Evolutionary conservation across 2,113 vertebrate genomes (phyloP).

Genomic region (Picathartes gymnocephalus): DNA sequence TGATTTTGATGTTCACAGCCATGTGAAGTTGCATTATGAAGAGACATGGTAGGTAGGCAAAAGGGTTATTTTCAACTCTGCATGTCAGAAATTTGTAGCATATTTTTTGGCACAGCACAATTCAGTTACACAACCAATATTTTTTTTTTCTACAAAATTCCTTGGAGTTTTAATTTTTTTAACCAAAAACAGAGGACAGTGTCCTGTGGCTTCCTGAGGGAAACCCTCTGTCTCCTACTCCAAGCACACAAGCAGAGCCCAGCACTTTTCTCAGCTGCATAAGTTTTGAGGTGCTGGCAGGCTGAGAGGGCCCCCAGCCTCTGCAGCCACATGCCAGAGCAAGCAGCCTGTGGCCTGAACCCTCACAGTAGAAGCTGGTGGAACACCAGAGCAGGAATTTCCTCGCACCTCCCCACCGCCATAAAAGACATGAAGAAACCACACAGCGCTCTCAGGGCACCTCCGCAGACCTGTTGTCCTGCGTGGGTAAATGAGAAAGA

Average conservation of each 20-base stretch:
- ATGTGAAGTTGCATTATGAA: neutral
- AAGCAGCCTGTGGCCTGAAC: neutral
- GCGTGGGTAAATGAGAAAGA: neutral
- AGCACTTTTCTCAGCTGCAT: neutral
- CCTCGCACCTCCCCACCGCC: neutral
- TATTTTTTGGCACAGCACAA: neutral
- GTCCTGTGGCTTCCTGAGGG: neutral
- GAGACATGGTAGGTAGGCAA: neutral
- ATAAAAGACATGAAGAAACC: neutral
- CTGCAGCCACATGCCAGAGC: neutral
- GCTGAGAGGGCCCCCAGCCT: neutral
- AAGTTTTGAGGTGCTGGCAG: neutral
- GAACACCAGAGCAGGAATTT: neutral
- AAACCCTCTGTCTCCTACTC: neutral
- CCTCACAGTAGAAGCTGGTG: rapidly evolving
- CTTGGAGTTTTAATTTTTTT: neutral
- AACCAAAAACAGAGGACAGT: neutral
- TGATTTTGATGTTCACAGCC: rapidly evolving
- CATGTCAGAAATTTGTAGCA: neutral
- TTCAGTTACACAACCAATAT: neutral
- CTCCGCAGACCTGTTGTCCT: neutral
- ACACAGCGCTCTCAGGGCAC: rapidly evolving
- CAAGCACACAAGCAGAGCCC: neutral
- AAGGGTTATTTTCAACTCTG: neutral
- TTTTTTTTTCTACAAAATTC: neutral